Conservation (phyloP, 2,113 vertebrate genomes). For the Bubalus kerabau region DNA sequence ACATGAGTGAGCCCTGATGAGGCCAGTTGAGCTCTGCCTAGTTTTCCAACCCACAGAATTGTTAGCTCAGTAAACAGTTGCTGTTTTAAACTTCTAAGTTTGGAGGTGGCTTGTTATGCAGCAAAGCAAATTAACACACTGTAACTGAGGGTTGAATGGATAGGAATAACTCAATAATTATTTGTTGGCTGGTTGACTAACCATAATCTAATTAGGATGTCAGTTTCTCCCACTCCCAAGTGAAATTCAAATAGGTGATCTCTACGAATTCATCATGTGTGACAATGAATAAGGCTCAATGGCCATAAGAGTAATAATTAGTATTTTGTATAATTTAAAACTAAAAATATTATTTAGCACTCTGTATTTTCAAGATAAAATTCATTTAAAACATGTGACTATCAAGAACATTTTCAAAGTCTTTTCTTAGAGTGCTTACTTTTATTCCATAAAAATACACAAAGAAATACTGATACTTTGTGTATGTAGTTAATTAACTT, state of each 20-base stretch:
- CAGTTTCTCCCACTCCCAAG: neutral
- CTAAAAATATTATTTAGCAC: neutral
- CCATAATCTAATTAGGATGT: neutral
- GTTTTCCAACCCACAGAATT: neutral
- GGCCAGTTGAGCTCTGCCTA: neutral
- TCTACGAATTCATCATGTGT: neutral
- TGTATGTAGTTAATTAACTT: neutral
- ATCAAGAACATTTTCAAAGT: neutral
- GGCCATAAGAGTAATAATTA: neutral
- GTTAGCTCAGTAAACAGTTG: neutral
- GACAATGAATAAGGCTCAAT: neutral
- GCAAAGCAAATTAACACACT: neutral
- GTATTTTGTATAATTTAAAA: neutral
- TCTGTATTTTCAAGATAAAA: conserved; percentile 13
- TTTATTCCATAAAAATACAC: neutral
- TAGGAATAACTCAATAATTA: neutral
- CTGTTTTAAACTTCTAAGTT: conserved; percentile 23
- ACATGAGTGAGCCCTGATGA: neutral
- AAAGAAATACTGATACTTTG: neutral
- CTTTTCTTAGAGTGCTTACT: neutral
- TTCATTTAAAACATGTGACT: neutral
- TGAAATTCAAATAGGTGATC: neutral
- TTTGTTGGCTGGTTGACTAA: neutral
- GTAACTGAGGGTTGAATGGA: neutral
- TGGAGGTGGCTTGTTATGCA: neutral